These are phyloP conservation scores for Physocephala rufipes DNA, from an alignment of 2,888 invertebrate genomes.

Conservation along the genomic window DNA sequence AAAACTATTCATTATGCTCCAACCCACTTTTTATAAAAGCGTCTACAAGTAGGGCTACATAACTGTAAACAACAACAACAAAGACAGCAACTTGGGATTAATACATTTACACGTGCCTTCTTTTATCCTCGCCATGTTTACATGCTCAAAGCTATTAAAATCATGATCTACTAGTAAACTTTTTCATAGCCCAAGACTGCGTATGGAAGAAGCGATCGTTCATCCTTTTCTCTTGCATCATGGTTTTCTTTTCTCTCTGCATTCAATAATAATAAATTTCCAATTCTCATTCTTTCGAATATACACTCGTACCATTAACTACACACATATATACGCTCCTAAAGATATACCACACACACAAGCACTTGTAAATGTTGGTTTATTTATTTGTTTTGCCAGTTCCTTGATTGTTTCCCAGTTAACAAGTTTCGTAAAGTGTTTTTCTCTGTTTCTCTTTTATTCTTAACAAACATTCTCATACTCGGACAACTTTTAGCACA, in stretches of 20 bases:
- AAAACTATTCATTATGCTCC: no score
- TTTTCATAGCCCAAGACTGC: neutral
- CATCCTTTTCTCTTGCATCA: no score
- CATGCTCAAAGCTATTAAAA: neutral
- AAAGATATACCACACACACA: no score
- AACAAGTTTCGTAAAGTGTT: neutral
- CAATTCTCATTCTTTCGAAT: neutral
- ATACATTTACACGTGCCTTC: no score
- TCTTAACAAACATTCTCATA: neutral
- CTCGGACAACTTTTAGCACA: neutral
- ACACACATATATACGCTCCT: neutral
- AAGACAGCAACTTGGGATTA: neutral
- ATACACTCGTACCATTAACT: neutral
- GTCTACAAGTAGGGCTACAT: neutral
- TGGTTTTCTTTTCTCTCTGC: neutral
- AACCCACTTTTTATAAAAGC: neutral
- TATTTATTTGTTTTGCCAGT: neutral
- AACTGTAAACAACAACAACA: neutral
- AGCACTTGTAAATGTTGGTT: neutral
- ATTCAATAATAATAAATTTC: constrained; percentile 8
- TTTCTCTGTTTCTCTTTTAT: neutral
- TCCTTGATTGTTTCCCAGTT: neutral
- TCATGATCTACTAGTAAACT: neutral
- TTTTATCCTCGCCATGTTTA: neutral
- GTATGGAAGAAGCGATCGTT: no score